Conservation (phyloP, 2,797 vertebrate species). For the Atherinosoma microstoma region DNA sequence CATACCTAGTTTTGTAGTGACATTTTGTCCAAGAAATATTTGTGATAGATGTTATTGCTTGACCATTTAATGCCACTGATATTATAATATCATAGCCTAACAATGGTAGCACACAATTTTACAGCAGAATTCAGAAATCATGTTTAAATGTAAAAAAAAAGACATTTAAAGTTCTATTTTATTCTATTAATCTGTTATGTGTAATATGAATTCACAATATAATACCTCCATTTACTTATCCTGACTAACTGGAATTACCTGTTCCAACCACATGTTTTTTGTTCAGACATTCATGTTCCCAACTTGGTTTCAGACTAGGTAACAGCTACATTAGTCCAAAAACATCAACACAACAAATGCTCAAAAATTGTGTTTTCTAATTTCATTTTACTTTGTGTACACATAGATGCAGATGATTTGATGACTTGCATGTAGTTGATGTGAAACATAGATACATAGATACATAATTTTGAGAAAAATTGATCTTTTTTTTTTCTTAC, state of each 20-base stretch:
- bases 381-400: not conserved
- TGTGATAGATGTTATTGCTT: not conserved
- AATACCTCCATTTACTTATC: not conserved
- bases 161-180: not conserved
- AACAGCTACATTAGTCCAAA: not conserved
- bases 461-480: no score
- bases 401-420: not conserved
- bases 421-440: not conserved
- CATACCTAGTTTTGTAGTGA: not conserved
- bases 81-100: not conserved
- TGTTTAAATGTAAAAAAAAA: not conserved
- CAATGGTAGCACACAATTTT: not conserved
- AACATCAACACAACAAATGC: not conserved
- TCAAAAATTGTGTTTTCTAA: not conserved
- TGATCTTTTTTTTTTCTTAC: no score
- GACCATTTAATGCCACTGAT: not conserved
- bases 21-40: not conserved
- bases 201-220: not conserved
- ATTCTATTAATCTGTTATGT: not conserved
- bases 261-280: not conserved
- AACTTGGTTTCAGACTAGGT: not conserved
- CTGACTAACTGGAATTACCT: not conserved
- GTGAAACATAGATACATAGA: not conserved
- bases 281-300: not conserved
- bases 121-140: not conserved